These are phyloP conservation scores for Neomorphus geoffroyi DNA, from an alignment of 2,797 vertebrate genomes.

Conservation along the genomic window DNA sequence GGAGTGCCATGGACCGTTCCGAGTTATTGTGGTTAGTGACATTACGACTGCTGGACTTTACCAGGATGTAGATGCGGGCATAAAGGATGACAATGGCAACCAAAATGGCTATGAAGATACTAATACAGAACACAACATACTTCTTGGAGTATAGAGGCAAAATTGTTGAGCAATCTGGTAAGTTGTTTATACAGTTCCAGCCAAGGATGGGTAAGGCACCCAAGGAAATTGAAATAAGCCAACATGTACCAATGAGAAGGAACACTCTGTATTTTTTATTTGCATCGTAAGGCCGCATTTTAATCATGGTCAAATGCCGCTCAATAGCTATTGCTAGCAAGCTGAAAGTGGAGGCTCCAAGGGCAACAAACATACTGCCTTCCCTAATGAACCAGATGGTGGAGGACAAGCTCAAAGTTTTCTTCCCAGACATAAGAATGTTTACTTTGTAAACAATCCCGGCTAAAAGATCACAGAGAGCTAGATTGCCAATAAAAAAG, in stretches of 20 bases:
- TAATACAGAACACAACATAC: conserved; percentile 93
- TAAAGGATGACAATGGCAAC: conserved; percentile 90
- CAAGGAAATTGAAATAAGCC: conserved; percentile 88
- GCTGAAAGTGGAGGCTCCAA: conserved; percentile 92
- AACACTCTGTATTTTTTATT: conserved; percentile 96
- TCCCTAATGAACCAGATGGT: conserved; percentile 91
- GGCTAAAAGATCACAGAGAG: conserved; percentile 92
- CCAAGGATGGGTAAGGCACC: conserved; percentile 92
- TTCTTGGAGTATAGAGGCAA: conserved; percentile 92
- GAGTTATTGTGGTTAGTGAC: conserved; percentile 90
- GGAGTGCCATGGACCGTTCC: conserved; percentile 90
- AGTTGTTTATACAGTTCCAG: conserved; percentile 92
- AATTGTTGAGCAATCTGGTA: conserved; percentile 90
- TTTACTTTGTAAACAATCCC: conserved; percentile 90
- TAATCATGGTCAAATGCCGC: conserved; percentile 96
- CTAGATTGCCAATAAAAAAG: conserved; percentile 96
- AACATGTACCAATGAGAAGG: conserved; percentile 92
- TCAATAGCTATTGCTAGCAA: conserved; percentile 95
- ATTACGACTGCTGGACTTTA: conserved; percentile 91
- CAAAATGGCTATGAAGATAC: conserved; percentile 87
- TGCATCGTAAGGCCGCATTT: conserved; percentile 94
- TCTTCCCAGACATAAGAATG: conserved; percentile 90
- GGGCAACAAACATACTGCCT: conserved; percentile 94
- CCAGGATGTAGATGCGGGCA: conserved; percentile 90
- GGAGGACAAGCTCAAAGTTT: conserved; percentile 86